Evolutionary conservation across 2,888 invertebrate species (phyloP).

Genomic region (Plusia festucae): DNA sequence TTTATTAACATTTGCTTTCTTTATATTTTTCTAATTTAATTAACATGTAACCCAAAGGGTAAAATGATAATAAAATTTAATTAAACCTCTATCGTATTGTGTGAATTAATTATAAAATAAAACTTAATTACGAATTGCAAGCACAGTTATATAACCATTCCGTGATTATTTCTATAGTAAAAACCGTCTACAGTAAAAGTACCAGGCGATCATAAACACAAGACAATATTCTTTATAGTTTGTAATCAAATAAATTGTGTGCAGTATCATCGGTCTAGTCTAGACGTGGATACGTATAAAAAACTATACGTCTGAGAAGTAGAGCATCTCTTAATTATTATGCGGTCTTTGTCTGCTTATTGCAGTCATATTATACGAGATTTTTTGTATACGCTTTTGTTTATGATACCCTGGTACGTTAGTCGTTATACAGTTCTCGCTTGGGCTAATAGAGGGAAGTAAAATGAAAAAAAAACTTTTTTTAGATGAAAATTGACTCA

Average conservation of each 20-base stretch:
- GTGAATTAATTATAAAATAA: slow-evolving; percentile 9
- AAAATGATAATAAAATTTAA: not conserved
- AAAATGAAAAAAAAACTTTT: too few species aligned
- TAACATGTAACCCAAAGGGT: not conserved
- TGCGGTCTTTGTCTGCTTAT: slow-evolving; percentile 14
- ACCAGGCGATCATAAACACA: slow-evolving; percentile 37
- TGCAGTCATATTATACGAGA: not conserved
- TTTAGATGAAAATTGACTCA: too few species aligned
- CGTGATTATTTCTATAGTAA: slow-evolving; percentile 26
- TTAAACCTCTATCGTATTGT: not conserved
- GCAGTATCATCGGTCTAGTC: slow-evolving; percentile 15
- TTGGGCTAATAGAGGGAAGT: too few species aligned
- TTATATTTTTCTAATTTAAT: too few species aligned
- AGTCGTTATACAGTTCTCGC: slow-evolving; percentile 14
- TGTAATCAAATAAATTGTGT: slow-evolving; percentile 38
- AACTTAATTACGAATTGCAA: slow-evolving; percentile 11
- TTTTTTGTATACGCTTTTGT: slow-evolving; percentile 15
- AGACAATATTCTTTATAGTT: slow-evolving; percentile 26
- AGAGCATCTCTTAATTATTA: slow-evolving; percentile 30
- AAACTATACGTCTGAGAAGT: slow-evolving; percentile 28
- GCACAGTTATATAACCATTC: slow-evolving; percentile 4
- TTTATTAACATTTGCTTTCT: too few species aligned
- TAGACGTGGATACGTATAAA: slow-evolving; percentile 17
- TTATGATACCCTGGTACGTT: slow-evolving; percentile 21
- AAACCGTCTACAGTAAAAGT: slow-evolving; percentile 3